phyloP scores from a whole-genome alignment of 2,797 vertebrate genomes.

The Poeciliopsis paucimaculata region DNA sequence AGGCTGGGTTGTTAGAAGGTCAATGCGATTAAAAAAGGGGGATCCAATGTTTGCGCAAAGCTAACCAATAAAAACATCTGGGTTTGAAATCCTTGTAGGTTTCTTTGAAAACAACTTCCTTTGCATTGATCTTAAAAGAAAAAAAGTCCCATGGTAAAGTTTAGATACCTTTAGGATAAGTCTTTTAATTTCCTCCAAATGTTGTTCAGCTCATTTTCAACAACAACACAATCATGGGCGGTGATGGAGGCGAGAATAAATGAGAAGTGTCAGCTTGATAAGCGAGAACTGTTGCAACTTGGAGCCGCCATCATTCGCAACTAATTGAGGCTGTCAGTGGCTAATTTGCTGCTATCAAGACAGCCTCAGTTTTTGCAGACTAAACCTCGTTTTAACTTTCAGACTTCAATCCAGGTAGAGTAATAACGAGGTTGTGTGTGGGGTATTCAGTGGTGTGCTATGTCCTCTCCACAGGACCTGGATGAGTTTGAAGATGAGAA shows the following conservation, averaged over 20 bases:
- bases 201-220: constrained; percentile 20
- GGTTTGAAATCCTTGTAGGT: not conserved
- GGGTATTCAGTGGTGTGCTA: constrained; percentile 22
- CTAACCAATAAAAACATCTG: not conserved
- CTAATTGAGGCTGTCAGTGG: constrained; percentile 73
- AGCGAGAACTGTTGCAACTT: constrained; percentile 24
- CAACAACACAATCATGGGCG: constrained; percentile 7
- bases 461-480: constrained; percentile 86
- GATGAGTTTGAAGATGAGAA: constrained; percentile 99
- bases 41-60: not conserved
- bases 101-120: not conserved
- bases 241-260: constrained; percentile 59
- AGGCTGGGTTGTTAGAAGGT: not conserved
- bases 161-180: not conserved
- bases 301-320: constrained; percentile 56
- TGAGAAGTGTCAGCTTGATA: constrained; percentile 64
- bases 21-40: not conserved
- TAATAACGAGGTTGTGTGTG: not conserved
- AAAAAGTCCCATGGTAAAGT: not conserved
- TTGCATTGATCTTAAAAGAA: not conserved
- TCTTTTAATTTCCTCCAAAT: constrained; percentile 24
- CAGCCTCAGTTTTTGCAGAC: constrained; percentile 28
- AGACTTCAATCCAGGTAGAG: constrained; percentile 1
- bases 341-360: constrained; percentile 67
- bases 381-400: constrained; percentile 29